Evolutionary conservation across 92 coral and sea anemone genomes (phyloP).

Genomic region (Siderastrea radians): DNA sequence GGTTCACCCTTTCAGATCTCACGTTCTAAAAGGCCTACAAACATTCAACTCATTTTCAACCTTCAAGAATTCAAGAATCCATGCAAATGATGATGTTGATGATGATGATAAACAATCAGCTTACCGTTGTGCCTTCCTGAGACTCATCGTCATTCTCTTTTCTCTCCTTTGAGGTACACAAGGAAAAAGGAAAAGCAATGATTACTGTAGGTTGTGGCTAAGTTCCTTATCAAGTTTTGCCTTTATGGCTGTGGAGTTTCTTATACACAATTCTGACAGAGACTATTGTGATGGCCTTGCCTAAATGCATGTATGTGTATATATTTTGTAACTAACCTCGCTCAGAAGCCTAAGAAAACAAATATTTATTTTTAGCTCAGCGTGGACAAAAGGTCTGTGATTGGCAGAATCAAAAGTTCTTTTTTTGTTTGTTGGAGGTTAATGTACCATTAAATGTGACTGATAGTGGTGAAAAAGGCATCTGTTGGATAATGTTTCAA

Average conservation of each 20-base stretch:
- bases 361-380: background rate
- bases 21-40: no score
- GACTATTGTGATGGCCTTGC: background rate
- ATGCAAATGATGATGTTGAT: no score
- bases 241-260: background rate
- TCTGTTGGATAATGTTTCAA: background rate
- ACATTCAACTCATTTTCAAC: no score
- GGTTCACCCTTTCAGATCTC: background rate
- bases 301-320: background rate
- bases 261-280: background rate
- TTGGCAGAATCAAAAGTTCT: background rate
- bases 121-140: conserved; percentile 37
- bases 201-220: conserved; percentile 25
- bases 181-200: background rate
- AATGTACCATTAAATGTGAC: background rate
- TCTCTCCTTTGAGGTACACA: conserved; percentile 21
- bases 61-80: no score
- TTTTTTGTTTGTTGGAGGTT: background rate
- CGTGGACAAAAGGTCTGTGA: background rate
- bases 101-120: background rate
- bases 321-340: no score
- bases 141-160: conserved; percentile 26
- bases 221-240: background rate
- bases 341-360: no score
- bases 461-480: background rate